Evolutionary conservation across 2,113 vertebrate genomes (phyloP).

Genomic region (Guaruba guarouba): DNA sequence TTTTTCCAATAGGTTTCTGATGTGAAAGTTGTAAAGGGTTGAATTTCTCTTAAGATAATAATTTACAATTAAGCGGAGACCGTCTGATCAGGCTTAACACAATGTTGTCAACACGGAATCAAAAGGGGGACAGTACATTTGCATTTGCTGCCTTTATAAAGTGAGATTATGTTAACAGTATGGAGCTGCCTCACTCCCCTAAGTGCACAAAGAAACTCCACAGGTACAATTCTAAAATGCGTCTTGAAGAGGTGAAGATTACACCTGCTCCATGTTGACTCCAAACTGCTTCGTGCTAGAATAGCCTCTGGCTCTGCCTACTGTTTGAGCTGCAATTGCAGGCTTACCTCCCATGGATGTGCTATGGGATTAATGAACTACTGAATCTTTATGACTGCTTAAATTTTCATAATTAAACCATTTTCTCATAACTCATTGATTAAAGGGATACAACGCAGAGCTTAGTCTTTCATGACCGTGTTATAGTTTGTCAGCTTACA

Average conservation of each 20-base stretch:
- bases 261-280: background rate
- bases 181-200: background rate
- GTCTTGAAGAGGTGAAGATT: background rate
- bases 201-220: background rate
- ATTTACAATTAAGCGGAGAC: background rate
- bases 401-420: background rate
- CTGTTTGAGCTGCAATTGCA: background rate
- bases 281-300: background rate
- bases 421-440: background rate
- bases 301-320: background rate
- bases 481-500: background rate
- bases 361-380: background rate
- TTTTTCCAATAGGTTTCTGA: background rate
- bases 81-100: background rate
- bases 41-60: background rate
- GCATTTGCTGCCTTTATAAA: background rate
- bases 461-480: background rate
- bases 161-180: background rate
- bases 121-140: background rate
- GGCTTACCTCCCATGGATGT: background rate
- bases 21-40: background rate
- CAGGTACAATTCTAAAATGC: background rate
- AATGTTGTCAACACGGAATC: background rate
- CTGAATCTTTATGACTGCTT: background rate
- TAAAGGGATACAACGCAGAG: background rate